These are phyloP conservation scores for Salpingus planirostris DNA, from an alignment of 2,888 invertebrate genomes.

Conservation along the genomic window DNA sequence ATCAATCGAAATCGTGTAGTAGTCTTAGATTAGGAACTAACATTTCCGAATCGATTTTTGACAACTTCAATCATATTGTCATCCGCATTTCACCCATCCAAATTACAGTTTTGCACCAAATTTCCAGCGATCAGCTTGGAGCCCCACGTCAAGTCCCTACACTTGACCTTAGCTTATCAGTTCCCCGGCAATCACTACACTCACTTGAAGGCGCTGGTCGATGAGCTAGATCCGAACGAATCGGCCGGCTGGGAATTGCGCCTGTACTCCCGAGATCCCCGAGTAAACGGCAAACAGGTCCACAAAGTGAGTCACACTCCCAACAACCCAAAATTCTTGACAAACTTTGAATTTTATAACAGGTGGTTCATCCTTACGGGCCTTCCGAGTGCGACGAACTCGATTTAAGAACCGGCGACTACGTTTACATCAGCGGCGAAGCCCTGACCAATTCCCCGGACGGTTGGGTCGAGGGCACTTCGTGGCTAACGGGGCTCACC, in stretches of 20 bases:
- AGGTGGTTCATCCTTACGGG: slow-evolving; percentile 68
- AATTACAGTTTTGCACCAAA: neutral
- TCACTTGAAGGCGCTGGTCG: slow-evolving; percentile 62
- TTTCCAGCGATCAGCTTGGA: slow-evolving; percentile 62
- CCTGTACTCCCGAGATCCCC: slow-evolving; percentile 76
- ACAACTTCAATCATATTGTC: too few relatives aligned
- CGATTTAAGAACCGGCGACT: slow-evolving; percentile 77
- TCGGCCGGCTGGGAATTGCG: slow-evolving; percentile 75
- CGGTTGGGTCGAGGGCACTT: slow-evolving; percentile 81
- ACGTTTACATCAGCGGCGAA: slow-evolving; percentile 70
- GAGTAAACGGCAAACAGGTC: slow-evolving; percentile 63
- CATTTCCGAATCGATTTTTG: too few relatives aligned
- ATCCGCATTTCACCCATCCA: too few relatives aligned
- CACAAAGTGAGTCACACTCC: slow-evolving; percentile 32
- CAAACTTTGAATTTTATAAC: neutral
- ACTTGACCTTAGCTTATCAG: slow-evolving; percentile 83
- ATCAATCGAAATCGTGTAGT: slow-evolving; percentile 4
- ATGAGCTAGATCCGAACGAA: slow-evolving; percentile 58
- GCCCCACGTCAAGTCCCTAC: slow-evolving; percentile 76
- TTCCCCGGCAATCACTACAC: slow-evolving; percentile 66
- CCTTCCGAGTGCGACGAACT: slow-evolving; percentile 76
- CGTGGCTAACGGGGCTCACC: slow-evolving; percentile 70
- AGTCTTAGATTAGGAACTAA: slow-evolving; percentile 5
- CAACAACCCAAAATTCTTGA: too few relatives aligned
- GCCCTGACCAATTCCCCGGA: slow-evolving; percentile 66